phyloP scores from a whole-genome alignment of 1,140 invertebrate species.

The Zaprionus ornatus region DNA sequence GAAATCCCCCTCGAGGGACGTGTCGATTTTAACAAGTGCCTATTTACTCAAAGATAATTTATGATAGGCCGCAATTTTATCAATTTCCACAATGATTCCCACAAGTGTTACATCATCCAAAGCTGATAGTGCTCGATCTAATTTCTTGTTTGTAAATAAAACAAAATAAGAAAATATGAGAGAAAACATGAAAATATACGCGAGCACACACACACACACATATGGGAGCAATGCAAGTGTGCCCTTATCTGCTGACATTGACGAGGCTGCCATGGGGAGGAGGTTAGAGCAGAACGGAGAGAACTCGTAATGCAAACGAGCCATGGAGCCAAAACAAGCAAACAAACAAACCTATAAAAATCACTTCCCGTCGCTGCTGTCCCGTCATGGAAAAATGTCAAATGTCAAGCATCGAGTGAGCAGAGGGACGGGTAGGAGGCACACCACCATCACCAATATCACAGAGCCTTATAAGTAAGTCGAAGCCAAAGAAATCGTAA shows the following conservation, averaged over 20 bases:
- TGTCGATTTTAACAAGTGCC: slow-evolving; percentile 72
- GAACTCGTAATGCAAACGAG: slow-evolving; percentile 33
- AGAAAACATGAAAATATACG: slow-evolving; percentile 47
- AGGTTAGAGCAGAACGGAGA: not conserved
- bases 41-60: slow-evolving; percentile 67
- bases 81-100: slow-evolving; percentile 53
- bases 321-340: slow-evolving; percentile 41
- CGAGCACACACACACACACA: slow-evolving; percentile 25
- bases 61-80: slow-evolving; percentile 54
- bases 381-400: slow-evolving; percentile 55
- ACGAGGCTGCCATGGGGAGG: slow-evolving; percentile 14
- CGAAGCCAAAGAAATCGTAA: slow-evolving; percentile 55
- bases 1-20: slow-evolving; percentile 21
- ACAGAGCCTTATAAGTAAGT: slow-evolving; percentile 17
- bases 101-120: slow-evolving; percentile 60
- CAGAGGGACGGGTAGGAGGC: not conserved
- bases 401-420: slow-evolving; percentile 48
- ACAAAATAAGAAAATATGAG: slow-evolving; percentile 61
- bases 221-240: slow-evolving; percentile 23
- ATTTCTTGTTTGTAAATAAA: slow-evolving; percentile 64
- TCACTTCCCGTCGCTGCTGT: slow-evolving; percentile 58
- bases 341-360: slow-evolving; percentile 68
- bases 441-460: not conserved
- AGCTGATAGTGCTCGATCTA: slow-evolving; percentile 56
- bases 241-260: slow-evolving; percentile 71